These are phyloP conservation scores for Halcyon senegalensis DNA, from an alignment of 2,113 vertebrate genomes.

Conservation along the genomic window DNA sequence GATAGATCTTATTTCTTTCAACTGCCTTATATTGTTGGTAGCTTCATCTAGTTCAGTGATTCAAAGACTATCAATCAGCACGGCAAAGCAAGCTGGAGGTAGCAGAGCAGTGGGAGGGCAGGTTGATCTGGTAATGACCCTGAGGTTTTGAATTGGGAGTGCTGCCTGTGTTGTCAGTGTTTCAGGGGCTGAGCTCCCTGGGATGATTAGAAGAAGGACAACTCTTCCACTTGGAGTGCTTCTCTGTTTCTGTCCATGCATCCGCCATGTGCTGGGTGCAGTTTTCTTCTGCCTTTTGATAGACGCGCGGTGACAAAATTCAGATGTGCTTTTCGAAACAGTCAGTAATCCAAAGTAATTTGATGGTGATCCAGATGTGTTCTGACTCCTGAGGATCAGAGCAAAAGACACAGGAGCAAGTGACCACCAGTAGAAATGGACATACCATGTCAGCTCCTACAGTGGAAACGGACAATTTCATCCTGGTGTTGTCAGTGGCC, in stretches of 20 bases:
- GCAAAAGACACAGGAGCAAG: not conserved
- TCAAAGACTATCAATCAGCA: not conserved
- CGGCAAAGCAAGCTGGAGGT: not conserved
- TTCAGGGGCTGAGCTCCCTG: not conserved
- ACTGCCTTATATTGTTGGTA: not conserved
- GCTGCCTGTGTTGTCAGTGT: not conserved
- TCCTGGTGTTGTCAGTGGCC: not conserved
- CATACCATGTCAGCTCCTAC: not conserved
- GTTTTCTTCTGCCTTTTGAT: not conserved
- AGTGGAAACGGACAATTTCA: not conserved
- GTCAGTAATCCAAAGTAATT: not conserved
- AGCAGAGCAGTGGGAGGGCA: not conserved
- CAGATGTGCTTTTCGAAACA: not conserved
- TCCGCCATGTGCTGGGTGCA: rapidly evolving
- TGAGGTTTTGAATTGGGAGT: not conserved
- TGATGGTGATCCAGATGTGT: not conserved
- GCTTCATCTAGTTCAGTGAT: not conserved
- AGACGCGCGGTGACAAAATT: not conserved
- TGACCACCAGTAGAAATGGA: not conserved
- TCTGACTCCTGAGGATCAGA: not conserved
- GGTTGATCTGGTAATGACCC: not conserved
- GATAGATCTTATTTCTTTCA: not conserved
- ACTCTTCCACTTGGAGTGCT: rapidly evolving
- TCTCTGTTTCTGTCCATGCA: not conserved
- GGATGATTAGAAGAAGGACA: not conserved